These are phyloP conservation scores for Liasis olivaceus DNA, from an alignment of 2,797 vertebrate genomes.

Conservation along the genomic window DNA sequence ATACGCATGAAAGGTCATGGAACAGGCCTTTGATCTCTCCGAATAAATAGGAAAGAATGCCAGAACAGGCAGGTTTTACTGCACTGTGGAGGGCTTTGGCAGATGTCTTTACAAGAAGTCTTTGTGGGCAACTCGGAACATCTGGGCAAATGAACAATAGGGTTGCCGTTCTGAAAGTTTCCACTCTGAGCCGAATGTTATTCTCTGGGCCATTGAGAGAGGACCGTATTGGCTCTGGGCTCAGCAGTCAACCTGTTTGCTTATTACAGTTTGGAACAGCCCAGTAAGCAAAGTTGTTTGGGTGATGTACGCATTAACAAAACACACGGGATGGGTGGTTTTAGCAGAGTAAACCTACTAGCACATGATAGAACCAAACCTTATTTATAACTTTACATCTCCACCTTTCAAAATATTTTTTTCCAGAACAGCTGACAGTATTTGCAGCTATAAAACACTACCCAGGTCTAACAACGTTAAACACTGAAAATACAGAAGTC, in stretches of 20 bases:
- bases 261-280: not conserved
- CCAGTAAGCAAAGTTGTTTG: not conserved
- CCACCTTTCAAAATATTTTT: not conserved
- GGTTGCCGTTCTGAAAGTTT: not conserved
- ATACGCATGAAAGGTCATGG: slow-evolving; percentile 74
- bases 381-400: not conserved
- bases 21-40: slow-evolving; percentile 77
- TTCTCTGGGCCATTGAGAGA: too few species aligned
- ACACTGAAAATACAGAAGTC: not conserved
- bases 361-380: not conserved
- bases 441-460: not conserved
- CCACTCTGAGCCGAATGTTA: not conserved
- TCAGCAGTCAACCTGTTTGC: not conserved
- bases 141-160: slow-evolving; percentile 21
- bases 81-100: not conserved
- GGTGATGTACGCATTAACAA: too few species aligned
- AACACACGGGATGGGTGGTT: not conserved
- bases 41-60: slow-evolving; percentile 75
- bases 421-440: not conserved
- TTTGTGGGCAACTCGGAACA: not conserved
- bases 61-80: slow-evolving; percentile 59
- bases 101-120: slow-evolving; percentile 23
- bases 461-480: not conserved
- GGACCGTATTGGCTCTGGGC: not conserved
- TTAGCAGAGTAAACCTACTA: not conserved